Percentiles rank a stretch among this genome's conserved stretches.
These are phyloP conservation scores for Diploscapter pachys DNA, from an alignment of 1,140 invertebrate genomes.

Conservation along the genomic window DNA sequence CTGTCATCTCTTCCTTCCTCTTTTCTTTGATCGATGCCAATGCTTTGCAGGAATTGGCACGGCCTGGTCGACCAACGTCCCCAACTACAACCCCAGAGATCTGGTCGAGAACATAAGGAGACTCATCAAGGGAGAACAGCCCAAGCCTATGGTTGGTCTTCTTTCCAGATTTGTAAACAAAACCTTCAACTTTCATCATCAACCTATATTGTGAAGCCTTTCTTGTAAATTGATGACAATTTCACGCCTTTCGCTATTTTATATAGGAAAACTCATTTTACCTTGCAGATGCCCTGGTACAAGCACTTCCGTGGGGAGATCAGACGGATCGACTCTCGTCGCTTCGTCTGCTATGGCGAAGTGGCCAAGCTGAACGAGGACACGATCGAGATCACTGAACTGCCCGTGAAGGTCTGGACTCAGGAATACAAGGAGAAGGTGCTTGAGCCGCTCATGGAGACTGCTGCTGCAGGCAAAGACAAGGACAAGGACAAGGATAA, in stretches of 20 bases:
- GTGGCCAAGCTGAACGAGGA: slow-evolving; percentile 44
- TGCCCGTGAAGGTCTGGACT: slow-evolving; percentile 90
- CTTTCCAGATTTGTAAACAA: background rate
- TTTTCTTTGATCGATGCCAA: too few species aligned
- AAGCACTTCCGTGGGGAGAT: slow-evolving; percentile 76
- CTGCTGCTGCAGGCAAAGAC: slow-evolving; percentile 64
- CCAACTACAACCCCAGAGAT: slow-evolving; percentile 90
- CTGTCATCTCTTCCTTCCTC: background rate
- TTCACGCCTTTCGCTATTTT: background rate
- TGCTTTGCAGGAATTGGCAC: slow-evolving; percentile 81
- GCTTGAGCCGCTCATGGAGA: slow-evolving; percentile 79
- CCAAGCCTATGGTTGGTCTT: slow-evolving; percentile 67
- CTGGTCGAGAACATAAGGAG: slow-evolving; percentile 78
- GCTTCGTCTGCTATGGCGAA: slow-evolving; percentile 47
- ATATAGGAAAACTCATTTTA: slow-evolving; percentile 9
- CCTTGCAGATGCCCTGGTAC: slow-evolving; percentile 72
- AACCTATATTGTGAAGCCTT: too few species aligned
- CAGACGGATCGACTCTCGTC: slow-evolving; percentile 40
- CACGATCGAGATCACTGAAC: slow-evolving; percentile 85
- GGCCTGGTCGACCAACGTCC: slow-evolving; percentile 96
- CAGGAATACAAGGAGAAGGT: slow-evolving; percentile 92
- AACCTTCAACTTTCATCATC: too few species aligned
- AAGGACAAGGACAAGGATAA: slow-evolving; percentile 5
- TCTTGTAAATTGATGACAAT: too few species aligned
- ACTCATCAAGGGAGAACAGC: slow-evolving; percentile 79